These are phyloP conservation scores for Alethe diademata DNA, from an alignment of 2,113 vertebrate species.

Conservation along the genomic window DNA sequence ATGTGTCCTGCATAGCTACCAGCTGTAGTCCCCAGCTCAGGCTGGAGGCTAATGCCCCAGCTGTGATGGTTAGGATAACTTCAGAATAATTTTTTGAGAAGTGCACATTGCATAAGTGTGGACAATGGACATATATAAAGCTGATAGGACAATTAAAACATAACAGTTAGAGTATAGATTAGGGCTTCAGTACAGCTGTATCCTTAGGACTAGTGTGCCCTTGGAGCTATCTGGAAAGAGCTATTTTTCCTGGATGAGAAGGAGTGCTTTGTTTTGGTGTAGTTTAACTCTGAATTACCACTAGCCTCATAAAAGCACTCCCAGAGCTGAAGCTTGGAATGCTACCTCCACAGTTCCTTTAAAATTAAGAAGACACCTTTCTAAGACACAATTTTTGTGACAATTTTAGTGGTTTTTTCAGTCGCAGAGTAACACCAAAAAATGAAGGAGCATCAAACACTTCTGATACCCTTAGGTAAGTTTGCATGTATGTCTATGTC, in stretches of 20 bases:
- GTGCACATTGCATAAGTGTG: accelerated
- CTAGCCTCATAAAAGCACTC: neutral
- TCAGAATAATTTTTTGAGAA: neutral
- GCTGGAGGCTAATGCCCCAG: neutral
- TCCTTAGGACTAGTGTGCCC: neutral
- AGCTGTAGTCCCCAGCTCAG: neutral
- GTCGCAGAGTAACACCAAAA: neutral
- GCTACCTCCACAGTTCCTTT: neutral
- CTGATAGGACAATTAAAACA: neutral
- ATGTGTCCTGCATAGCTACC: accelerated
- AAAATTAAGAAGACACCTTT: neutral
- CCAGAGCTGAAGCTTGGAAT: neutral
- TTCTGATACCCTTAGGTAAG: conserved; percentile 40
- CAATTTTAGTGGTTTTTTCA: neutral
- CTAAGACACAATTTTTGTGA: neutral
- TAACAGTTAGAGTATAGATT: neutral
- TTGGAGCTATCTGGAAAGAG: neutral
- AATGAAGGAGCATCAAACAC: conserved; percentile 20
- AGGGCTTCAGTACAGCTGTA: neutral
- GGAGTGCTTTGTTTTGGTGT: neutral
- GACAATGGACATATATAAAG: neutral
- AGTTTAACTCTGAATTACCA: neutral
- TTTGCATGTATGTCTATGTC: neutral
- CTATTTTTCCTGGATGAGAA: neutral
- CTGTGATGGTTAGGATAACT: neutral